A percentile compares a stretch with the other conserved stretches of the same genome.
These are phyloP conservation scores for Cheilosia impressa DNA, from an alignment of 2,888 invertebrate species.

Conservation along the genomic window DNA sequence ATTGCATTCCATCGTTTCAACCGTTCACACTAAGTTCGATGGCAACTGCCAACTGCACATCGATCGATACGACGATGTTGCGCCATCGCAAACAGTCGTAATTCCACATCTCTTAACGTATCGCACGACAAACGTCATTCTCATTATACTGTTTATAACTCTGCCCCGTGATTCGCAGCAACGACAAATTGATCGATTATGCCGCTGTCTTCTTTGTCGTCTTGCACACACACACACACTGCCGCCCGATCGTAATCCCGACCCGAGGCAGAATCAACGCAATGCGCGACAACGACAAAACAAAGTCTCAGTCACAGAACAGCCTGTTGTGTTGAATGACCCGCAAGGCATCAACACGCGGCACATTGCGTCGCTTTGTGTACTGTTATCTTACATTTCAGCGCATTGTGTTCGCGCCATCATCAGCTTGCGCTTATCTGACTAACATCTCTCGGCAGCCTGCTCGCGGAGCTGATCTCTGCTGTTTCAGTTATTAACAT, in stretches of 20 bases:
- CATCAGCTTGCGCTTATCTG: slow-evolving; percentile 67
- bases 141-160: slow-evolving; percentile 61
- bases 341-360: slow-evolving; percentile 55
- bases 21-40: too few relatives aligned
- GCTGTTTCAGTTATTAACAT: slow-evolving; percentile 66
- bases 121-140: slow-evolving; percentile 61
- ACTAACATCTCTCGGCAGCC: slow-evolving; percentile 43
- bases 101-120: slow-evolving; percentile 46
- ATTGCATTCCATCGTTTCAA: too few relatives aligned
- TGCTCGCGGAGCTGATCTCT: slow-evolving; percentile 36
- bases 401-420: slow-evolving; percentile 66
- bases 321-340: slow-evolving; percentile 43
- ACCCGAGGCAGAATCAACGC: slow-evolving; percentile 5
- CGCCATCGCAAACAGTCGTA: slow-evolving; percentile 42
- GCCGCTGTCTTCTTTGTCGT: slow-evolving; percentile 30
- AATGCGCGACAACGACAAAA: slow-evolving; percentile 25
- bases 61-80: neutral
- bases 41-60: too few relatives aligned
- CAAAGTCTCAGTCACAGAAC: slow-evolving; percentile 10
- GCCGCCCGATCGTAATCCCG: neutral
- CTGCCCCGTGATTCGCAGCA: slow-evolving; percentile 46
- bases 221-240: neutral
- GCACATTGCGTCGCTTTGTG: slow-evolving; percentile 64
- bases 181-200: slow-evolving; percentile 73
- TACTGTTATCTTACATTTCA: slow-evolving; percentile 71